Conservation (phyloP, 2,113 vertebrate species). For the Phycodurus eques region DNA sequence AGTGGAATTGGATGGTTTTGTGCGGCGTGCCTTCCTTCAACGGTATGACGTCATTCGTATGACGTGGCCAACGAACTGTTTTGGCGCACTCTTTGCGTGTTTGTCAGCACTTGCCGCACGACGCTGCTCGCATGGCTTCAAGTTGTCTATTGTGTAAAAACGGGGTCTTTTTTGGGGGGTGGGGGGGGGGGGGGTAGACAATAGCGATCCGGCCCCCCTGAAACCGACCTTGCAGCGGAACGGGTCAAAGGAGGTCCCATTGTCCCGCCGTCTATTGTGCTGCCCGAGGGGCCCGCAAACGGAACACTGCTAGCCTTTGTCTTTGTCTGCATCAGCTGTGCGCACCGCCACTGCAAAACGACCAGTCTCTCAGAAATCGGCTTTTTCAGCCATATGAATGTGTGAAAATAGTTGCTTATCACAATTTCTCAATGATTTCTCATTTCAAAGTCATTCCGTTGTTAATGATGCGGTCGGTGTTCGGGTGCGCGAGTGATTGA, state of each 20-base stretch:
- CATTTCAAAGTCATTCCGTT: neutral
- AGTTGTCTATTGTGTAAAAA: slow-evolving; percentile 58
- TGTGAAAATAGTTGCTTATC: too few relatives aligned
- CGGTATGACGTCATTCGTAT: too few relatives aligned
- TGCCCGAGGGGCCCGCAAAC: slow-evolving; percentile 68
- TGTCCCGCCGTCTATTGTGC: slow-evolving; percentile 74
- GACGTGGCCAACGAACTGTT: neutral
- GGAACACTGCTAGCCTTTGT: slow-evolving; percentile 71
- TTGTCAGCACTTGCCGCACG: slow-evolving; percentile 18
- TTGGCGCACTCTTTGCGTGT: slow-evolving; percentile 9
- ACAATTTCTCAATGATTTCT: neutral
- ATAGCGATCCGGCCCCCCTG: slow-evolving; percentile 51
- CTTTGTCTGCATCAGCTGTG: slow-evolving; percentile 65
- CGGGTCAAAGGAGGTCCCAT: slow-evolving; percentile 68
- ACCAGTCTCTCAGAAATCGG: too few relatives aligned
- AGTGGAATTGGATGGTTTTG: neutral
- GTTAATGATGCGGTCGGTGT: neutral
- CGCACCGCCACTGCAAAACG: slow-evolving; percentile 12
- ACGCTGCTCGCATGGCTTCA: slow-evolving; percentile 41
- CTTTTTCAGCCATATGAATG: too few relatives aligned
- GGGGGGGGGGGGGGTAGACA: slow-evolving; percentile 47
- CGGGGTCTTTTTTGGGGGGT: slow-evolving; percentile 47
- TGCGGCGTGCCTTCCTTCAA: too few relatives aligned
- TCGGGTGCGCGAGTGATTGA: too few relatives aligned
- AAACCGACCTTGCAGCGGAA: slow-evolving; percentile 52